Conservation (phyloP, 2,113 vertebrate species). For the Hippolais icterina region DNA sequence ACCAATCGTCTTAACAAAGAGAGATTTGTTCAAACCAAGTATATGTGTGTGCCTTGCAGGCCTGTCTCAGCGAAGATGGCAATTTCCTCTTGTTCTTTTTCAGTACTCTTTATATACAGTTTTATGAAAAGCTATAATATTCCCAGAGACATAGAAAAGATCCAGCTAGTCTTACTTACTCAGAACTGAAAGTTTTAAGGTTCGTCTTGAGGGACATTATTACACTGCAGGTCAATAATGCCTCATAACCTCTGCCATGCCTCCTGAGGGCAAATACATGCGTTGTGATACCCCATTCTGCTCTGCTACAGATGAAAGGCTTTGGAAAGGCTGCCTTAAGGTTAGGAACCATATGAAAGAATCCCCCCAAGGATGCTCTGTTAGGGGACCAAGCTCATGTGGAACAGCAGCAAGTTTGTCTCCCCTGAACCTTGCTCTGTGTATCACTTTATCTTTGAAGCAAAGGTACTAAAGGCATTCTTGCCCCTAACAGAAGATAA, state of each 20-base stretch:
- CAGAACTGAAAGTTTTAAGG: slow-evolving; percentile 71
- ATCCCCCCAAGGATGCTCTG: slow-evolving; percentile 5
- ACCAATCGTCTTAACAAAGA: background rate
- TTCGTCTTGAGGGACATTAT: slow-evolving; percentile 70
- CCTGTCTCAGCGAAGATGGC: slow-evolving; percentile 14
- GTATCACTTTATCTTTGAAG: background rate
- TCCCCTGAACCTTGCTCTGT: background rate
- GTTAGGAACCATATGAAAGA: slow-evolving; percentile 5
- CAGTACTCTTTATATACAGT: slow-evolving; percentile 50
- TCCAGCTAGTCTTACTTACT: slow-evolving; percentile 51
- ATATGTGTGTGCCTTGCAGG: background rate
- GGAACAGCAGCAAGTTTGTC: background rate
- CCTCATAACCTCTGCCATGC: slow-evolving; percentile 61
- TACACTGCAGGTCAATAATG: slow-evolving; percentile 69
- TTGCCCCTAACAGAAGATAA: background rate
- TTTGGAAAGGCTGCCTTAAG: slow-evolving; percentile 53
- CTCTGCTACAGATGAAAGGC: slow-evolving; percentile 50
- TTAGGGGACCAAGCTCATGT: background rate
- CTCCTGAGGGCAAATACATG: slow-evolving; percentile 59
- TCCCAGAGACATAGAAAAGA: slow-evolving; percentile 66
- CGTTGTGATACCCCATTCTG: slow-evolving; percentile 38
- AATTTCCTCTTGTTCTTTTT: slow-evolving; percentile 70
- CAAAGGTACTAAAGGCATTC: slow-evolving; percentile 11
- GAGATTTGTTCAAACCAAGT: slow-evolving; percentile 28
- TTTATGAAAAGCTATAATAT: slow-evolving; percentile 66